Evolutionary conservation across 2,113 vertebrate genomes (phyloP), one percentile per base, ranked within the genome.

Genomic region (Xenus cinereus): DNA sequence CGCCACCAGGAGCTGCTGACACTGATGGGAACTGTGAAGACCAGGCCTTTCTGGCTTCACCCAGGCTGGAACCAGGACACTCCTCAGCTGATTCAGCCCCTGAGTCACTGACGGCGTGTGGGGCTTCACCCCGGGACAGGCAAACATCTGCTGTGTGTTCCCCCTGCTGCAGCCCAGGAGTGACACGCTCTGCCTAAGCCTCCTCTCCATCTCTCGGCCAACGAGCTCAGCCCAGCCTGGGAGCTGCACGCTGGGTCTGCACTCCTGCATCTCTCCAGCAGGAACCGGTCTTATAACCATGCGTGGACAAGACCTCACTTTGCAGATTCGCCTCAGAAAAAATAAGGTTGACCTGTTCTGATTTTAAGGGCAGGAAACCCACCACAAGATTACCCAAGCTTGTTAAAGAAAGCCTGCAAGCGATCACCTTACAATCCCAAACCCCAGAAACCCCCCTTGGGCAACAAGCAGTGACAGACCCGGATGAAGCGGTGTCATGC

Each of bases 21-120:
- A 12, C n/a, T 1, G 68, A 46, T 0, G 6, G 35, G 59, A 76
- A 51, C 2, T 0, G 60, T 0, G 0, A 66, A 39, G 76, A n/a
- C 46, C 50, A 26, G 24, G 69, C 43, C n/a, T 12, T 67, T 28
- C 71, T 75, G 86, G 57, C 80, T 69, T 83, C 83, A 67, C 62
- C 24, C 39, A 23, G 48, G 48, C 56, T 10, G 54, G 45, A 53
- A 62, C 33, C 59, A 89, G 80, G 73, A 73, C 39, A 51, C 10
- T 83, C 43, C 62, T 80, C 48, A 46, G 46, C 54, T 60, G 45
- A 87, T 81, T 91, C 80, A 89, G 73, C 59, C 80, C 24, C 53
- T 20, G 76, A 84, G 37, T 67, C 91, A 80, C 59, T 24, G 50
- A 12, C 23, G n/a, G 22, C 0, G 0, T 18, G 48, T 28, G 35